Percentiles rank a stretch among this genome's conserved stretches.
These are phyloP conservation scores for Malurus melanocephalus DNA, from an alignment of 2,113 vertebrate genomes.

Conservation along the genomic window DNA sequence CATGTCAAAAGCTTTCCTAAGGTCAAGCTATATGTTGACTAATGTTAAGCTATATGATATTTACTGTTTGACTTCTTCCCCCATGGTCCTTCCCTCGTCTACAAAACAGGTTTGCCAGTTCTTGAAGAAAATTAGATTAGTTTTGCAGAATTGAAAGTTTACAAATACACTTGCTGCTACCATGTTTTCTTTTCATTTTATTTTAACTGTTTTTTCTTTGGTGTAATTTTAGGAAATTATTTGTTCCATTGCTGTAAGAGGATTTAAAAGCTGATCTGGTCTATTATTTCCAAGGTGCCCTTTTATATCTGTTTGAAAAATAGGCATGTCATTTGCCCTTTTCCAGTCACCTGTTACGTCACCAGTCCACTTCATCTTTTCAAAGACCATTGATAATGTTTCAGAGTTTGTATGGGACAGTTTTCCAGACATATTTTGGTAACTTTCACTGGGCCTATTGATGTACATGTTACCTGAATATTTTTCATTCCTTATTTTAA, in stretches of 20 bases:
- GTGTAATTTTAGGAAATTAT: neutral
- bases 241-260: neutral
- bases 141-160: neutral
- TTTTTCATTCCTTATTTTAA: neutral
- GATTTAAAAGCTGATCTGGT: neutral
- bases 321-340: neutral
- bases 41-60: neutral
- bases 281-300: neutral
- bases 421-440: neutral
- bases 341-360: neutral
- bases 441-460: neutral
- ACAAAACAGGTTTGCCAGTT: neutral
- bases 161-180: neutral
- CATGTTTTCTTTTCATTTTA: neutral
- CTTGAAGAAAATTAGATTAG: neutral
- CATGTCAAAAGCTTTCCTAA: neutral
- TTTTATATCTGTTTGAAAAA: neutral
- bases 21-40: neutral
- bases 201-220: neutral
- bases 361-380: neutral
- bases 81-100: neutral
- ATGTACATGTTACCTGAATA: neutral
- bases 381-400: neutral
- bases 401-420: neutral
- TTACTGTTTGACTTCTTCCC: neutral